Base-by-base conservation (phyloP, 2,888 invertebrate species). In the Lasiommata megera region DNA sequence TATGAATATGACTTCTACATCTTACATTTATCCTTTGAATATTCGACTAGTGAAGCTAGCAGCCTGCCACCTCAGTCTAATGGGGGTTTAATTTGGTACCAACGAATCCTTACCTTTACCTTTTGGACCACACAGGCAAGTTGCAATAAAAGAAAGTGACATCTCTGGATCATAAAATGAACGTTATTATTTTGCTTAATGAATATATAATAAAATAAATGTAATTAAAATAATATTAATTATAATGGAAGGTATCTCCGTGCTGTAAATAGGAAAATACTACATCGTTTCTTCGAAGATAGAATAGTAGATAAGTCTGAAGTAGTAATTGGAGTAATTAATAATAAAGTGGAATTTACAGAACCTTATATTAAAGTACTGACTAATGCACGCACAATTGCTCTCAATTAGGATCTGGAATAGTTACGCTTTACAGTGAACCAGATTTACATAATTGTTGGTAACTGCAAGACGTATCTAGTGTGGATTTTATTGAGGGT, bases 341-440 rank as follows among this genome's bases (percentile, higher is more conserved):
- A 44, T 29, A 43, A 28, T 43, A 44, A 14, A 29, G 28, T 16
- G 2, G 3, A 16, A 9, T 44, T 29, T 11, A 43, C 43, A 14
- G 29, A 9, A 44, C 14, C 44, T 23, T 8, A 48, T 16, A 17
- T 52, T 40, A 29, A 29, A 14, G 6, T 23, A 14, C 14, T 40
- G 17, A 16, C 31, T 52, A 52, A 52, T 52, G 38, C n/a, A 41
- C 40, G 51, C 51, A 52, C 40, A 40, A 52, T 52, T 52, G 51
- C 40, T 23, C 6, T 23, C 23, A 48, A 38, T 40, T n/a, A 40
- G 17, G 38, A 40, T 52, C 11, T 14, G 14, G 40, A n/a, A 40
- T 38, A 40, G 40, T 40, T 51, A 12, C 12, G 23, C 37, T 37
- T 23, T 23, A 23, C 50, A n/a, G 51, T 16, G 29, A 41, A 40